Evolutionary conservation across 2,797 vertebrate genomes (phyloP).

Genomic region (Cuniculus paca): DNA sequence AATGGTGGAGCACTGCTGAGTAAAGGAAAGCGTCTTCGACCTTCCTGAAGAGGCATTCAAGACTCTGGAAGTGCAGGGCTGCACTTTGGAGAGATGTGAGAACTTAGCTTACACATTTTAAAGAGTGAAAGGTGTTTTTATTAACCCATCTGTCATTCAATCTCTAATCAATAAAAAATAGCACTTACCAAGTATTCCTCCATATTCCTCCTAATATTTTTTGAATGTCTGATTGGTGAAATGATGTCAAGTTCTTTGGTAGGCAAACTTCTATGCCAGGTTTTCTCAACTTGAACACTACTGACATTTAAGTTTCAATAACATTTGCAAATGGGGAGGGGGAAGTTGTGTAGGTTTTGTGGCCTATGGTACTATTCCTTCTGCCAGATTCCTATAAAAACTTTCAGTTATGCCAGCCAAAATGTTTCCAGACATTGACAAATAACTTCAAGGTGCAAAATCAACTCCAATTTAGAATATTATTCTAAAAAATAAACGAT

Average conservation of each 20-base stretch:
- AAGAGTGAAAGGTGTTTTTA: not conserved
- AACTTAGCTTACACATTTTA: not conserved
- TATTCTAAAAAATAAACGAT: not conserved
- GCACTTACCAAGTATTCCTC: not conserved
- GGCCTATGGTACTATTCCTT: not conserved
- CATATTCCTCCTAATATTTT: not conserved
- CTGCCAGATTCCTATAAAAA: not conserved
- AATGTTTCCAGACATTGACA: not conserved
- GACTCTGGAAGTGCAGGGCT: not conserved
- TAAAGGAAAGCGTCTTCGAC: not conserved
- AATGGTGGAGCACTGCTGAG: not conserved
- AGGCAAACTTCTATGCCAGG: not conserved
- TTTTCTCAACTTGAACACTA: not conserved
- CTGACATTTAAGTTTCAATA: not conserved
- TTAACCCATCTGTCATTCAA: not conserved
- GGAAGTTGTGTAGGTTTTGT: not conserved
- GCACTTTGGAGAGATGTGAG: not conserved
- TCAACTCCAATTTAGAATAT: not conserved
- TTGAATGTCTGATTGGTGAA: not conserved
- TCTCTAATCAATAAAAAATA: not conserved
- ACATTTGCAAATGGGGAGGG: not conserved
- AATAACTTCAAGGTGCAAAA: not conserved
- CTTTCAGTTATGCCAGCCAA: not conserved
- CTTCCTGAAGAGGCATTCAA: not conserved
- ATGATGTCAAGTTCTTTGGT: not conserved